Percentiles rank a stretch among this genome's conserved stretches.
These are phyloP conservation scores for Sphyrna mokarran DNA, from an alignment of 2,113 vertebrate species.

Conservation along the genomic window DNA sequence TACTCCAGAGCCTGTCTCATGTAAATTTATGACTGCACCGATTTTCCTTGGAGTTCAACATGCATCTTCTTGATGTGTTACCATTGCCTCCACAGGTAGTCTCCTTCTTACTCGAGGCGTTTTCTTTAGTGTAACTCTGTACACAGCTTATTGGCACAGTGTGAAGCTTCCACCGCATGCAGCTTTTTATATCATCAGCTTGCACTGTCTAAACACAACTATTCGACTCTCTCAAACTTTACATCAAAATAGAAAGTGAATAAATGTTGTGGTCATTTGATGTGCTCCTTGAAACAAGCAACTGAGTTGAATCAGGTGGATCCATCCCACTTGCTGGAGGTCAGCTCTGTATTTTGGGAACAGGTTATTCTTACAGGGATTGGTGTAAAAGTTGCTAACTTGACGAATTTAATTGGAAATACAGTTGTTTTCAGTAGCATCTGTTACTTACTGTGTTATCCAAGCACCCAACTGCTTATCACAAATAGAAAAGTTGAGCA, in stretches of 20 bases:
- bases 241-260: neutral
- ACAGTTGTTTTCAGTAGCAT: neutral
- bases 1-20: neutral
- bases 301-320: neutral
- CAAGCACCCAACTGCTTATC: neutral
- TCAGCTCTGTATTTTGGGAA: neutral
- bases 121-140: neutral
- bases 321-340: neutral
- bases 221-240: neutral
- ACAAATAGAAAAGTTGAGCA: too few relatives aligned
- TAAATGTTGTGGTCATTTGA: neutral
- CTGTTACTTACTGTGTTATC: neutral
- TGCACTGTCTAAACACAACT: neutral
- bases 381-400: neutral
- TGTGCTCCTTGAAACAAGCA: neutral
- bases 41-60: neutral
- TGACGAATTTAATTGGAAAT: neutral
- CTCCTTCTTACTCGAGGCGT: neutral
- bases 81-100: neutral
- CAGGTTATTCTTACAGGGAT: neutral
- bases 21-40: neutral
- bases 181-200: neutral
- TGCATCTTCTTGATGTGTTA: conserved; percentile 1
- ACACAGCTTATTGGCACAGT: conserved; percentile 2
- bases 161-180: neutral